Percentiles rank a stretch among this genome's conserved stretches.
These are phyloP conservation scores for Archaeoteleia sp. DNA, from an alignment of 2,888 invertebrate genomes.

Conservation along the genomic window DNA sequence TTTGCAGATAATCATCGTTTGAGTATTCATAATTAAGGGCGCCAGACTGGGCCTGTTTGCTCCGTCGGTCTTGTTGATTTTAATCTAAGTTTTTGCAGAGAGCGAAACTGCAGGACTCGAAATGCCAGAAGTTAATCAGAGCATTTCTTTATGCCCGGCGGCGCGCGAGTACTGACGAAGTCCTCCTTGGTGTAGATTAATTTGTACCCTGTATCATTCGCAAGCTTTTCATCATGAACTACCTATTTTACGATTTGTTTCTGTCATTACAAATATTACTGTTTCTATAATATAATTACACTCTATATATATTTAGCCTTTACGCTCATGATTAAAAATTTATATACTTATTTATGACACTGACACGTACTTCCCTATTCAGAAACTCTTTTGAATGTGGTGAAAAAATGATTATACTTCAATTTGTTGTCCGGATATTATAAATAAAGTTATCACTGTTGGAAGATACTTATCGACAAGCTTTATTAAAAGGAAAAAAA, in stretches of 20 bases:
- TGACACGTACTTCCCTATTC: too few species aligned
- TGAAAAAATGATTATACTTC: too few species aligned
- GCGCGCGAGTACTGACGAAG: conserved; percentile 54
- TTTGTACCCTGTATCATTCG: conserved; percentile 41
- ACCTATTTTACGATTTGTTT: conserved; percentile 29
- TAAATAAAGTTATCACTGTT: too few species aligned
- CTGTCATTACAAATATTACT: not conserved
- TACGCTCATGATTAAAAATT: too few species aligned
- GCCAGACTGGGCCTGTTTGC: conserved; percentile 29
- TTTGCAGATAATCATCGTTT: conserved; percentile 55
- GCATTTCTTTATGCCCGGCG: conserved; percentile 59
- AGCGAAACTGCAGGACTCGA: conserved; percentile 29
- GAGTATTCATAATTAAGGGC: conserved; percentile 59
- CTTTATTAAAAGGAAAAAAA: too few species aligned
- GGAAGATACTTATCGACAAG: too few species aligned
- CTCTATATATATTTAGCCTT: too few species aligned
- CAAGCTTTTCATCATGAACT: conserved; percentile 25
- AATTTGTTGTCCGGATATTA: too few species aligned
- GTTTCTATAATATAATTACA: conserved; percentile 14
- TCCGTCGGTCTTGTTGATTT: conserved; percentile 58
- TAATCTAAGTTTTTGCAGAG: conserved; percentile 48
- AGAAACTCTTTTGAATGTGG: too few species aligned
- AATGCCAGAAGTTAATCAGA: conserved; percentile 61
- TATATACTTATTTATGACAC: too few species aligned
- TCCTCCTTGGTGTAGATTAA: conserved; percentile 51